phyloP scores from a whole-genome alignment of 2,797 vertebrate species.

The Triplophysa yarkandensis region DNA sequence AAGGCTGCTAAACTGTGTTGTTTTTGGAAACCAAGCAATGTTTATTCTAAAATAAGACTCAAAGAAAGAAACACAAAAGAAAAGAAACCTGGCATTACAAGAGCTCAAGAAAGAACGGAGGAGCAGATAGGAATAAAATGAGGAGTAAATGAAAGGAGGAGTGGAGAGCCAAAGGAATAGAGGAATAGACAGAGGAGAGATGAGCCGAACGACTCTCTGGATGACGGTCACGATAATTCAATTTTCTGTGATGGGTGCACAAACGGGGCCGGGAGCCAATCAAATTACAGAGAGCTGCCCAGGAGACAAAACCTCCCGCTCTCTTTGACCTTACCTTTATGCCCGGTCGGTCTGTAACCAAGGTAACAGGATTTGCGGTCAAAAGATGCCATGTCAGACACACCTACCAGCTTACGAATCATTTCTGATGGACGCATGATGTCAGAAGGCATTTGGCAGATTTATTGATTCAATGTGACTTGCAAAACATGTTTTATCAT shows the following conservation, averaged over 20 bases:
- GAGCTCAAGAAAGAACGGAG: slow-evolving; percentile 4
- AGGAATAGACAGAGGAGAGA: slow-evolving; percentile 18
- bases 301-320: slow-evolving; percentile 12
- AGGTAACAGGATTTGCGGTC: slow-evolving; percentile 45
- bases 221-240: slow-evolving; percentile 38
- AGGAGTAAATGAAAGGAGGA: slow-evolving; percentile 18
- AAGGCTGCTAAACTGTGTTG: not conserved
- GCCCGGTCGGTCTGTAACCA: slow-evolving; percentile 27
- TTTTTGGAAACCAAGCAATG: not conserved
- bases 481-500: too few relatives aligned
- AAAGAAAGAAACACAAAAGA: not conserved
- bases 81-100: not conserved
- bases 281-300: slow-evolving; percentile 42
- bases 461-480: too few relatives aligned
- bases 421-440: slow-evolving; percentile 28
- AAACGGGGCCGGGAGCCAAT: slow-evolving; percentile 36
- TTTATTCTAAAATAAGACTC: not conserved
- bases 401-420: slow-evolving; percentile 17
- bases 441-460: slow-evolving; percentile 7
- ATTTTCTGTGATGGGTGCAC: slow-evolving; percentile 40
- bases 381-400: slow-evolving; percentile 41
- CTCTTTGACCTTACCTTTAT: slow-evolving; percentile 40
- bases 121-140: not conserved
- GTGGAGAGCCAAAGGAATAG: slow-evolving; percentile 17
- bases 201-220: slow-evolving; percentile 3